Percentiles rank a stretch among this genome's conserved stretches.
phyloP scores from a whole-genome alignment of 53 echinoderm and acorn worm species.

The Henricia sp. region DNA sequence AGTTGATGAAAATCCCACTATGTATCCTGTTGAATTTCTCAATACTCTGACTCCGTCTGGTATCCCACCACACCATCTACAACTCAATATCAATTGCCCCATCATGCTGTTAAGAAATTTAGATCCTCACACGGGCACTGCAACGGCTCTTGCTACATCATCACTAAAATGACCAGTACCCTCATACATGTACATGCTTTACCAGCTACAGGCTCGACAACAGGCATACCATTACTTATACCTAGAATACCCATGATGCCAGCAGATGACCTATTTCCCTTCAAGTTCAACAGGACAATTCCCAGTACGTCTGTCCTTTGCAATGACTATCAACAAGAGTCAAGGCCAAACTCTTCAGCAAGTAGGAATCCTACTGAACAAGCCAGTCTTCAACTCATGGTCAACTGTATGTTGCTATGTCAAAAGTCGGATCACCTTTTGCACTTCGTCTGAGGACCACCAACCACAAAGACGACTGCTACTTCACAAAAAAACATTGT shows the following conservation, averaged over 20 bases:
- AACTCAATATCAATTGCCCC: conserved; percentile 7
- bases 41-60: conserved; percentile 59
- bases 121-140: conserved; percentile 52
- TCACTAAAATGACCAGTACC: not conserved
- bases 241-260: conserved; percentile 54
- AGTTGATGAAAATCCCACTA: conserved; percentile 12
- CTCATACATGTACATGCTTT: conserved; percentile 40
- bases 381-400: conserved; percentile 69
- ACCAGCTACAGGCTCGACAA: conserved; percentile 12
- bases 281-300: conserved; percentile 59
- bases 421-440: conserved; percentile 47
- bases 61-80: conserved; percentile 53
- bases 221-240: conserved; percentile 44
- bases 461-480: conserved; percentile 5
- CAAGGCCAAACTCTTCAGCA: conserved; percentile 72
- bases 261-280: conserved; percentile 54
- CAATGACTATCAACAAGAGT: conserved; percentile 69
- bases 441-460: not conserved
- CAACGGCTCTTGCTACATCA: conserved; percentile 47
- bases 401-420: conserved; percentile 67
- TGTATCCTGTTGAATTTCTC: conserved; percentile 58
- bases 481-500: conserved; percentile 53
- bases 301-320: conserved; percentile 50
- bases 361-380: conserved; percentile 40
- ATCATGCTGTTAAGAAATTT: conserved; percentile 64